phyloP scores from a whole-genome alignment of 1,140 invertebrate species.

The Drosophila bocki region DNA sequence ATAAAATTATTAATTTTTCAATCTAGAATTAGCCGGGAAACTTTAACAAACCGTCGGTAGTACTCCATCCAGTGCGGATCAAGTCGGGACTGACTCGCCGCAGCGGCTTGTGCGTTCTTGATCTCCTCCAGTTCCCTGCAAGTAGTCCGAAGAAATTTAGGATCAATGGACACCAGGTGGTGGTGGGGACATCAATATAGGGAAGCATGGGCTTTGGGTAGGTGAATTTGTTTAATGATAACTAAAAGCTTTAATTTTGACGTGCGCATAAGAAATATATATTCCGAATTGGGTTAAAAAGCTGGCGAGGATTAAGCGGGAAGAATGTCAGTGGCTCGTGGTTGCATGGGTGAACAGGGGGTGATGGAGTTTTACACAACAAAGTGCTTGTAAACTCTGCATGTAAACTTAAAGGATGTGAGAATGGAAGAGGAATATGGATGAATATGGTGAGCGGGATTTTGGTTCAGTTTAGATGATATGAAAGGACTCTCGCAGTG shows the following conservation, averaged over 20 bases:
- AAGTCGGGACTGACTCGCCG: conserved; percentile 87
- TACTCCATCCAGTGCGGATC: conserved; percentile 97
- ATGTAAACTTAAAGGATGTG: not conserved
- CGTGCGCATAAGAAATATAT: conserved; percentile 37
- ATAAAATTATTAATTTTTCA: not conserved
- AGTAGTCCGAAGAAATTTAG: conserved; percentile 29
- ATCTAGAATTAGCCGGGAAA: not conserved
- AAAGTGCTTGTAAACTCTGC: not conserved
- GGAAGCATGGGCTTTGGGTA: conserved; percentile 32
- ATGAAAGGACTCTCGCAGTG: conserved; percentile 34
- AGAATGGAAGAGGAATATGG: not conserved
- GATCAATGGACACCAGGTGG: not conserved
- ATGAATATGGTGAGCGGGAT: conserved; percentile 10
- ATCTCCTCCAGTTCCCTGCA: conserved; percentile 91
- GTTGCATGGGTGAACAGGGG: not conserved
- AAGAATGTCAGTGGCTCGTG: conserved; percentile 11
- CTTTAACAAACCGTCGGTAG: conserved; percentile 89
- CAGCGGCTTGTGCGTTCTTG: conserved; percentile 89
- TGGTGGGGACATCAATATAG: not conserved
- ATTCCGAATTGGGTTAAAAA: conserved; percentile 13
- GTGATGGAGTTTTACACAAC: not conserved
- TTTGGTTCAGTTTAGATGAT: conserved; percentile 12
- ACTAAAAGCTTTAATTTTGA: conserved; percentile 50
- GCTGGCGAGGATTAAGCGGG: conserved; percentile 22
- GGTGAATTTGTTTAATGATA: conserved; percentile 53